Evolutionary conservation across 2,797 vertebrate genomes (phyloP), one percentile per base, ranked within the genome.

Genomic region (Meda fulgida): DNA sequence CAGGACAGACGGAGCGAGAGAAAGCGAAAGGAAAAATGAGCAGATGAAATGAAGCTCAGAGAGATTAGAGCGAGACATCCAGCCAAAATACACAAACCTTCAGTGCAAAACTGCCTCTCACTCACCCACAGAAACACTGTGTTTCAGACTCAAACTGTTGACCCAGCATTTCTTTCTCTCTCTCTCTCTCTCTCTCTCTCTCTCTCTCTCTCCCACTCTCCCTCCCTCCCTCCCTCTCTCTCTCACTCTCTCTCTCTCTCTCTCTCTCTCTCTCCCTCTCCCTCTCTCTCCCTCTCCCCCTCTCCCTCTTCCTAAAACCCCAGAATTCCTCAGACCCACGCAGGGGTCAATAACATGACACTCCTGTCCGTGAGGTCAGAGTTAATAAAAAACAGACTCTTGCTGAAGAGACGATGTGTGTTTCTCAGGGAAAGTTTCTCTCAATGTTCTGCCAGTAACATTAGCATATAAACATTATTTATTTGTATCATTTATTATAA

Each of bases 361-460:
- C 19, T 23, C 51, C 51, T 77, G 51, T 77, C 73, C n/a, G 19
- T n/a, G 53, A 36, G 34, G 21, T 40, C 75, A 40, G 14, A 18
- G 75, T 40, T 78, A 78, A 78, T 78, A 36, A 78, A 40, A 60
- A 38, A 78, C 75, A 78, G 53, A 75, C 19, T 6, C 1, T 21
- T 21, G 10, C 29, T 23, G 26, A 48, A 48, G 40, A 48, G 16
- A 1, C 14, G 8, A 43, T 26, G 40, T 26, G 4, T 21, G 31
- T 38, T 69, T 11, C 38, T 34, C 38, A 2, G 26, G 14, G 4
- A 31, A 58, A 4, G 10, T 1, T 34, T 66, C 29, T 31, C 16
- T 31, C 26, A 18, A 65, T 21, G 1, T 23, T 55, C 23, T n/a
- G 10, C 23, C 55, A n/a, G 51, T 53, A 21, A 53, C 29, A 8